Evolutionary conservation across 2,113 vertebrate species (phyloP), one percentile per base, ranked within the genome.

Genomic region (Catharus bicknelli): DNA sequence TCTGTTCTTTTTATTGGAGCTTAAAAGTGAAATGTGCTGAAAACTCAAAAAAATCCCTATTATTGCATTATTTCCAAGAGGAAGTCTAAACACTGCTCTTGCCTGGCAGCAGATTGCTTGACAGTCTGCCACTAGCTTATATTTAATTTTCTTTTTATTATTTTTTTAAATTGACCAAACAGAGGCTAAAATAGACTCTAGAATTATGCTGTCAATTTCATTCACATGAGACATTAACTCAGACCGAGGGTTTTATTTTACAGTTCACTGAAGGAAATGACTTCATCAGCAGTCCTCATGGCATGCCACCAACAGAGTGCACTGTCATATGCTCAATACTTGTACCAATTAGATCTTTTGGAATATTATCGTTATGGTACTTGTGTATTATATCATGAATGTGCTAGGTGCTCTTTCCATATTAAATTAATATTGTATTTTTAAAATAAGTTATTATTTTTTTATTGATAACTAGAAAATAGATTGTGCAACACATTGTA

Each of bases 151-250:
- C 11, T 38, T 34, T 83, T 92, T 68, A 43, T 64, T 38, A 11
- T 73, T 90, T 62, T 88, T 90, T 64, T 21, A 10, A 92, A 89
- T 68, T 92, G 74, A 95, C 55, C 40, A 66, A 70, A 77, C 36
- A 70, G 47, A 83, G 38, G n/a, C n/a, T 83, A 72, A 38, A 78
- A 51, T 83, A 63, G 48, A 50, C 67, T 72, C 57, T 55, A 67
- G 48, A 93, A 85, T 34, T 64, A 59, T 57, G 26, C 38, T 55
- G 45, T 94, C 68, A 91, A 54, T 57, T 42, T 90, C 50, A 82
- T 81, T 94, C 58, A 78, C 58, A 76, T 62, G 69, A 86, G 40
- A 90, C 22, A 61, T 34, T 88, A 83, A 86, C 40, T 21, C 40
- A 68, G 47, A 59, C 0, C 59, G 40, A 91, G 50, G 11, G 7